Conservation (phyloP, 1,140 invertebrate species). For the Drosophila cardini region DNA sequence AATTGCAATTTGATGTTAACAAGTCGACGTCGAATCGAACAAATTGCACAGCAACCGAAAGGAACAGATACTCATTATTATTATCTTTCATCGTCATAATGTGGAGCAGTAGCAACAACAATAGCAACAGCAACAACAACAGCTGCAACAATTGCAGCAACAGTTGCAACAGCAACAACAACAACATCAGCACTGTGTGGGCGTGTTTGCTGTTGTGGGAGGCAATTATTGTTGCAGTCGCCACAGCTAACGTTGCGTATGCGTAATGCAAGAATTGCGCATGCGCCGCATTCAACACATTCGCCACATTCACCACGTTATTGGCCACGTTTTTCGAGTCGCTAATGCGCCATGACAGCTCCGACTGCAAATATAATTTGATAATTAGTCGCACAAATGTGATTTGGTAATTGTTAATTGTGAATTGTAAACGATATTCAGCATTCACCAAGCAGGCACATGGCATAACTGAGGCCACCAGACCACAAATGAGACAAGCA, state of each 20-base stretch:
- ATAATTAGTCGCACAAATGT: slow-evolving; percentile 67
- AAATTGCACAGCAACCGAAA: slow-evolving; percentile 56
- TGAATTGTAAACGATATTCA: slow-evolving; percentile 30
- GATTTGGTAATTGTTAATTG: slow-evolving; percentile 18
- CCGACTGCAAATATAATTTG: slow-evolving; percentile 61
- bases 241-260: slow-evolving; percentile 57
- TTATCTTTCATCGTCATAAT: slow-evolving; percentile 72
- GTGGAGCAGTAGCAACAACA: slow-evolving; percentile 30
- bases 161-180: slow-evolving; percentile 15
- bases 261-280: slow-evolving; percentile 67
- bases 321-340: slow-evolving; percentile 44
- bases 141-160: not conserved
- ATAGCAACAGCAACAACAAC: too few relatives aligned
- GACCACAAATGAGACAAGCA: not conserved
- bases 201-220: slow-evolving; percentile 27
- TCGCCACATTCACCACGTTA: slow-evolving; percentile 21
- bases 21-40: slow-evolving; percentile 57
- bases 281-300: slow-evolving; percentile 54
- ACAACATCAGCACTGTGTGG: slow-evolving; percentile 6
- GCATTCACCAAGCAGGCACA: slow-evolving; percentile 12
- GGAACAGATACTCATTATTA: slow-evolving; percentile 32
- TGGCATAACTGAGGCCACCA: not conserved
- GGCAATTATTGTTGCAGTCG: slow-evolving; percentile 55
- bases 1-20: slow-evolving; percentile 75
- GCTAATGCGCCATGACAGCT: slow-evolving; percentile 65